Percentiles rank a stretch among this genome's conserved stretches.
Evolutionary conservation across 2,888 invertebrate species (phyloP).

Genomic region (Ptychoptera albimana): DNA sequence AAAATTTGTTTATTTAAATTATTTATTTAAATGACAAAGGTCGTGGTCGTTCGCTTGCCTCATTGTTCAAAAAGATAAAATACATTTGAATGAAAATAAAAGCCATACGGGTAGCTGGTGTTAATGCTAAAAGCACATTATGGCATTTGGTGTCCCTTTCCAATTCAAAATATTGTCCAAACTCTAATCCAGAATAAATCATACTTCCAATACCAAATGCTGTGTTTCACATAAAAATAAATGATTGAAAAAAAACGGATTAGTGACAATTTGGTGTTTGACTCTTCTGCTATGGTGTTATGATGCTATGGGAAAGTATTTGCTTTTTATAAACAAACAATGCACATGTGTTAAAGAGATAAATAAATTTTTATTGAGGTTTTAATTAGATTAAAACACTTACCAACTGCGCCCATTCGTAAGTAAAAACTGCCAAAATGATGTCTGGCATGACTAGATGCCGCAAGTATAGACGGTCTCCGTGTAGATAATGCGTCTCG

Average conservation of each 20-base stretch:
- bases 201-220: conserved; percentile 94
- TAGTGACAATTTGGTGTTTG: no score
- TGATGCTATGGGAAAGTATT: no score
- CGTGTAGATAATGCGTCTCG: conserved; percentile 29
- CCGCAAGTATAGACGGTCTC: conserved; percentile 32
- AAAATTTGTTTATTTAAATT: background rate
- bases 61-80: conserved; percentile 93
- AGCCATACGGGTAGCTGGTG: conserved; percentile 83
- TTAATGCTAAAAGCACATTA: conserved; percentile 75
- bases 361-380: no score
- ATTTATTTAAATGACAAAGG: background rate
- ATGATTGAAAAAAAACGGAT: no score
- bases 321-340: no score
- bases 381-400: conserved; percentile 18
- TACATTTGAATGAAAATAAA: conserved; percentile 98
- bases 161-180: conserved; percentile 88
- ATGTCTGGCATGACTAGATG: conserved; percentile 41
- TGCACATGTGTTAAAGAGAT: no score
- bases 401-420: conserved; percentile 83
- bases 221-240: conserved; percentile 21
- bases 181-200: conserved; percentile 91
- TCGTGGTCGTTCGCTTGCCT: conserved; percentile 46
- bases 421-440: conserved; percentile 88
- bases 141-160: conserved; percentile 83
- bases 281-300: no score